phyloP scores from a whole-genome alignment of 1,140 invertebrate species.

The Nasonia longicornis region DNA sequence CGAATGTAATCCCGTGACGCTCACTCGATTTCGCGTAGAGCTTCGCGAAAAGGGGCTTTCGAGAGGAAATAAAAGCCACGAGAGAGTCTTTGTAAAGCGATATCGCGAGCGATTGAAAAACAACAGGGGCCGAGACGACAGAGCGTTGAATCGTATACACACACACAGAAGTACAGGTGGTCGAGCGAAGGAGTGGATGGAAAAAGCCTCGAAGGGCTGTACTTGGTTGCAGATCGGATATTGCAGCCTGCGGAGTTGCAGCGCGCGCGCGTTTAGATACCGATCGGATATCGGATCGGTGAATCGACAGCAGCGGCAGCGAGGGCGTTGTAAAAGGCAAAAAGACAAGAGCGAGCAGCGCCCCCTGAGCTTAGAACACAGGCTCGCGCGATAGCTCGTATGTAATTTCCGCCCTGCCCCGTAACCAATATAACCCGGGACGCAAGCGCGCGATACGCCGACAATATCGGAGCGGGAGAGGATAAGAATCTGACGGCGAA shows the following conservation, averaged over 20 bases:
- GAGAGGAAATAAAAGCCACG: not conserved
- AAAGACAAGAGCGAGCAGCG: not conserved
- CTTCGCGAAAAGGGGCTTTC: not conserved
- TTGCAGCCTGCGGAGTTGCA: constrained; percentile 15
- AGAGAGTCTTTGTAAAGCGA: not conserved
- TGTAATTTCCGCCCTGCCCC: constrained; percentile 11
- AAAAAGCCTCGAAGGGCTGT: constrained; percentile 44
- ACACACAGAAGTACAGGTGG: not conserved
- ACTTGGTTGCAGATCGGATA: constrained; percentile 39
- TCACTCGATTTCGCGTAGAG: not conserved
- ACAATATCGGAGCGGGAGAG: not conserved
- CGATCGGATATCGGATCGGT: constrained; percentile 56
- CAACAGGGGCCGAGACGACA: not conserved
- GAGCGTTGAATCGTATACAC: not conserved
- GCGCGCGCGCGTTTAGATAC: constrained; percentile 51
- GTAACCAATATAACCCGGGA: constrained; percentile 7
- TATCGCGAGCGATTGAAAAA: not conserved
- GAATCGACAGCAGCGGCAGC: constrained; percentile 11
- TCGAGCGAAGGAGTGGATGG: not conserved
- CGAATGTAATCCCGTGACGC: not conserved
- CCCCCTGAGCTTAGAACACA: not conserved
- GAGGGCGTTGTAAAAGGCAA: constrained; percentile 31
- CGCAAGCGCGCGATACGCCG: constrained; percentile 5
- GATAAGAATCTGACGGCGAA: constrained; percentile 21
- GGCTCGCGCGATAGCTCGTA: constrained; percentile 7